Percentiles rank a stretch among this genome's conserved stretches.
These are phyloP conservation scores for Harpagifer antarcticus DNA, from an alignment of 2,797 vertebrate species.

Conservation along the genomic window DNA sequence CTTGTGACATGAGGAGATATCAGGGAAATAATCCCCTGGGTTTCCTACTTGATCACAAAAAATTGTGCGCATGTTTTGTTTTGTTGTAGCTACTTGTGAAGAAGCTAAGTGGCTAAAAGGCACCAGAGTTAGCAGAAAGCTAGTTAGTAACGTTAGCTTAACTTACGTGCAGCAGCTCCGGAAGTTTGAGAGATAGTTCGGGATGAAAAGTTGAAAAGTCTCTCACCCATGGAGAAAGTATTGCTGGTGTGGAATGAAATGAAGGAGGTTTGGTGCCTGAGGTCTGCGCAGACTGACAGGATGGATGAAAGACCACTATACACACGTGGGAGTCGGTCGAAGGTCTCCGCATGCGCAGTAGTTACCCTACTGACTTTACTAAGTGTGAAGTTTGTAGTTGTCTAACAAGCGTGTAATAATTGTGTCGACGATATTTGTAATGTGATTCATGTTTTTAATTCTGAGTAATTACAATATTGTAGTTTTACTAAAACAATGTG, in stretches of 20 bases:
- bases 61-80: not conserved
- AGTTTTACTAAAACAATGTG: no score
- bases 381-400: no score
- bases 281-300: slow-evolving; percentile 6
- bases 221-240: not conserved
- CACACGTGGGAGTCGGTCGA: slow-evolving; percentile 43
- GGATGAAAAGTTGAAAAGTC: not conserved
- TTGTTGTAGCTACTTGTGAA: not conserved
- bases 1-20: not conserved
- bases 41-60: not conserved
- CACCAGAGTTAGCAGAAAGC: slow-evolving; percentile 48
- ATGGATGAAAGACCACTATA: not conserved
- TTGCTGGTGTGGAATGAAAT: not conserved
- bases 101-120: slow-evolving; percentile 21
- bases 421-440: no score
- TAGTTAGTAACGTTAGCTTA: slow-evolving; percentile 19
- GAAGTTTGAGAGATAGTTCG: not conserved
- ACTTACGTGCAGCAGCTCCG: slow-evolving; percentile 47
- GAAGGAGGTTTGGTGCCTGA: not conserved
- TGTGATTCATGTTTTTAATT: no score
- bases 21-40: not conserved
- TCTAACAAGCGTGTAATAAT: no score
- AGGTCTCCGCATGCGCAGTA: slow-evolving; percentile 62
- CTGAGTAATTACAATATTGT: not conserved
- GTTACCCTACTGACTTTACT: no score